Evolutionary conservation across 2,888 invertebrate species (phyloP).

Genomic region (Argyresthia albistria): DNA sequence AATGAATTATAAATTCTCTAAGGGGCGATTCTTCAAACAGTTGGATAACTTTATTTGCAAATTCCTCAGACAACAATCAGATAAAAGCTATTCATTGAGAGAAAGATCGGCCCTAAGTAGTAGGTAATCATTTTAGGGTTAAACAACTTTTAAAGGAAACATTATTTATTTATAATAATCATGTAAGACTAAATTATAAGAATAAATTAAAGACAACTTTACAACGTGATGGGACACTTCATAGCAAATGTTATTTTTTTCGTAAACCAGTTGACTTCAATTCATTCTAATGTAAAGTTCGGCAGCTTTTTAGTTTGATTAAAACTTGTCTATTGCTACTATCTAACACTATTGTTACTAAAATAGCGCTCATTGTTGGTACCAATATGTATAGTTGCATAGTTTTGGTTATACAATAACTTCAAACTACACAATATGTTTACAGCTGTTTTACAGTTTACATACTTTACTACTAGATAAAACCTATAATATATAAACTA

Average conservation of each 20-base stretch:
- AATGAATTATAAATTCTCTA: no score
- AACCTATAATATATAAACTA: constrained; percentile 60
- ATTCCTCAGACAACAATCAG: no score
- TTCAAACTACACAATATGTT: constrained; percentile 12
- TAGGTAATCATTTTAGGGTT: no score
- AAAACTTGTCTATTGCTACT: background rate
- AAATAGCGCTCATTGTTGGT: background rate
- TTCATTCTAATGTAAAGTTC: constrained; percentile 13
- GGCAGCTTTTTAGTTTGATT: constrained; percentile 16
- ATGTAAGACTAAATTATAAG: background rate
- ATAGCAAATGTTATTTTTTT: no score
- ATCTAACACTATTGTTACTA: background rate
- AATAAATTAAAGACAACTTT: constrained; percentile 2
- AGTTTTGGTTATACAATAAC: constrained; percentile 1
- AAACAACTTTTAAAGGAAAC: constrained; percentile 26
- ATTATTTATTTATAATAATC: constrained; percentile 40
- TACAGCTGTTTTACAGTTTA: constrained; percentile 64
- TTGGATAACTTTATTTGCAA: no score
- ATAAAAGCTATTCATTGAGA: no score
- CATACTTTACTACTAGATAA: constrained; percentile 33
- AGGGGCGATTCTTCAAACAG: no score
- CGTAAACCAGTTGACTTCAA: constrained; percentile 8
- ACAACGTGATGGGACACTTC: background rate
- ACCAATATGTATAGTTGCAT: constrained; percentile 2
- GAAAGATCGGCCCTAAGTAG: no score